Base-by-base conservation (phyloP, 30 jellyfish, hydroid and myxozoan species). In the Cassiopea andromeda region DNA sequence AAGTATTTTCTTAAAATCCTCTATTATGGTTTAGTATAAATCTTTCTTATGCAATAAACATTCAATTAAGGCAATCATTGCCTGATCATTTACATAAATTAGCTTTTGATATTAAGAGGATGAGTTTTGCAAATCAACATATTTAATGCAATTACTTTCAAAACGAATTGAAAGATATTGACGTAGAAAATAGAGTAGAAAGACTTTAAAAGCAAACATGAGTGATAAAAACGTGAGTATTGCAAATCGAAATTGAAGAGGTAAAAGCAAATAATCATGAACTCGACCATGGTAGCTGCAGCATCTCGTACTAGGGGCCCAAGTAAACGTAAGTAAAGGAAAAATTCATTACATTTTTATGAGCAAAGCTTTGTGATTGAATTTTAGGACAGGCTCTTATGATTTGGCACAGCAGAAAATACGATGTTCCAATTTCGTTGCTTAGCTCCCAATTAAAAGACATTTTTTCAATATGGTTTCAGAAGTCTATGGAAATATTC, bases 231-330 rank as follows among this genome's bases (percentile, higher is more conserved):
- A 18, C 59, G 17, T 72, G 46, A 10, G 2, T 17, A 10, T 1
- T 48, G 18, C 10, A 72, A 17, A 48, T 1, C 17, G 17, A 13
- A 50, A 72, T 18, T 72, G 18, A 72, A 16, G 81, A 17, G 50
- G 70, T 9, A 6, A 3, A 4, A 61, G 19, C 14, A 14, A 45
- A 68, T 27, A n/a, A n/a, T n/a, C 38, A 86, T 86, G 93, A 86
- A 86, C 68, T 64, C 93, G 16, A 87, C 93, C n/a, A 50, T 86
- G 88, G 93, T 75, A 8, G 93, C 93, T 10, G 93, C 93, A 7
- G 93, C 84, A 9, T 19, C 93, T 12, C 83, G 84, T 46, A 45
- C 69, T 72, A 75, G 89, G 46, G 76, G 54, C 77, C 93, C 89
- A 27, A 75, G 38, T n/a, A 86, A 86, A 48, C 84, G 93, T 86